These are phyloP conservation scores for Clanis bilineata DNA, from an alignment of 2,888 invertebrate genomes.

Conservation along the genomic window DNA sequence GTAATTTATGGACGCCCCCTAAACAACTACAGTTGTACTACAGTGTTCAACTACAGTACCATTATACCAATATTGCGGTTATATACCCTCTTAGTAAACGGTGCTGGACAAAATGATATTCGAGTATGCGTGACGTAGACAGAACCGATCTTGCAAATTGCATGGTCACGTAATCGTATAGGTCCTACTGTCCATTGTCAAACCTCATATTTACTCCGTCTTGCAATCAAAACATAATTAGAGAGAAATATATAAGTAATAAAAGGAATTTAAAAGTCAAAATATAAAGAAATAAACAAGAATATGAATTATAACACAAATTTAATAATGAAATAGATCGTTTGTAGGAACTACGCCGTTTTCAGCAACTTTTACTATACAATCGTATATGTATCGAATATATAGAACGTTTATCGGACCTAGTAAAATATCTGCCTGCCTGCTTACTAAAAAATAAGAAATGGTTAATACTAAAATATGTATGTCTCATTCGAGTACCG, in stretches of 20 bases:
- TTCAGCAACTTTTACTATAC: too few species aligned
- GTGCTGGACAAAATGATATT: too few species aligned
- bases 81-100: too few species aligned
- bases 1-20: too few species aligned
- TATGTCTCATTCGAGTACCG: neutral
- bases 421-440: neutral
- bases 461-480: neutral
- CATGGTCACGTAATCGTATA: constrained; percentile 33
- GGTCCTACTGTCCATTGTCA: constrained; percentile 40
- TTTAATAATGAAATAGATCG: too few species aligned
- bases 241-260: constrained; percentile 17
- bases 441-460: neutral
- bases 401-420: too few species aligned
- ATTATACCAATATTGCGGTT: too few species aligned
- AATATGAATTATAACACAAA: neutral
- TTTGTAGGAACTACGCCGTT: too few species aligned
- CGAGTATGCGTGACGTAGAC: neutral
- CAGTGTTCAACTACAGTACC: too few species aligned
- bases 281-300: neutral
- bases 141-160: constrained; percentile 65
- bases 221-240: constrained; percentile 26
- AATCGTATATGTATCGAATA: too few species aligned
- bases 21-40: too few species aligned
- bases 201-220: constrained; percentile 37
- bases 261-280: constrained; percentile 11